Evolutionary conservation across 2,797 vertebrate species (phyloP).

Genomic region (Characodon lateralis): DNA sequence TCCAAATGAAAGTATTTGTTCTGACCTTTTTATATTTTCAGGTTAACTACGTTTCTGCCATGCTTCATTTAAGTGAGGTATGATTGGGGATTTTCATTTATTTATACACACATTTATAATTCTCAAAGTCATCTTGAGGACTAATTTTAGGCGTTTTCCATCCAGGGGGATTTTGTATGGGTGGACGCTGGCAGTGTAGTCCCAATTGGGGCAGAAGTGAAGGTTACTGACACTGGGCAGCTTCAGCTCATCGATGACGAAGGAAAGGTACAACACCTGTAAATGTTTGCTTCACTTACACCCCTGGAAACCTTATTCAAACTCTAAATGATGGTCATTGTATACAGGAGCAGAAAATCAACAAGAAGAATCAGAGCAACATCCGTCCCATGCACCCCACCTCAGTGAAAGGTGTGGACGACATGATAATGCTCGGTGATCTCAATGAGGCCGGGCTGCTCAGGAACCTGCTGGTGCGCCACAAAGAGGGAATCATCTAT

Average conservation of each 20-base stretch:
- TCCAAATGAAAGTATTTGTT: neutral
- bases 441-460: conserved; percentile 94
- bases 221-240: conserved; percentile 83
- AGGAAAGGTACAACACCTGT: conserved; percentile 86
- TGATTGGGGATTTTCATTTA: neutral
- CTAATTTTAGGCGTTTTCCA: neutral
- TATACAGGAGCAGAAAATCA: conserved; percentile 88
- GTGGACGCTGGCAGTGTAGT: conserved; percentile 80
- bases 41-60: conserved; percentile 49
- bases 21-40: conserved; percentile 16
- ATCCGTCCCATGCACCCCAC: conserved; percentile 91
- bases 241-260: conserved; percentile 91
- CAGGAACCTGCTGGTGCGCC: conserved; percentile 93
- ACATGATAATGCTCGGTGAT: conserved; percentile 95
- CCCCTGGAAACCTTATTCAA: no score
- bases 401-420: conserved; percentile 89
- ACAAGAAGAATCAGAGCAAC: conserved; percentile 64
- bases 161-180: conserved; percentile 95
- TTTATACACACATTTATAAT: neutral
- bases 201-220: conserved; percentile 89
- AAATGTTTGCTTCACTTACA: neutral
- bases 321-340: neutral
- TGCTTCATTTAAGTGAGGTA: conserved; percentile 82
- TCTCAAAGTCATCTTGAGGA: neutral
- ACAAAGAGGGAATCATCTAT: conserved; percentile 91